Percentiles rank a stretch among this genome's conserved stretches.
Conservation (phyloP, 2,113 vertebrate species). For the Lonchura striata region DNA sequence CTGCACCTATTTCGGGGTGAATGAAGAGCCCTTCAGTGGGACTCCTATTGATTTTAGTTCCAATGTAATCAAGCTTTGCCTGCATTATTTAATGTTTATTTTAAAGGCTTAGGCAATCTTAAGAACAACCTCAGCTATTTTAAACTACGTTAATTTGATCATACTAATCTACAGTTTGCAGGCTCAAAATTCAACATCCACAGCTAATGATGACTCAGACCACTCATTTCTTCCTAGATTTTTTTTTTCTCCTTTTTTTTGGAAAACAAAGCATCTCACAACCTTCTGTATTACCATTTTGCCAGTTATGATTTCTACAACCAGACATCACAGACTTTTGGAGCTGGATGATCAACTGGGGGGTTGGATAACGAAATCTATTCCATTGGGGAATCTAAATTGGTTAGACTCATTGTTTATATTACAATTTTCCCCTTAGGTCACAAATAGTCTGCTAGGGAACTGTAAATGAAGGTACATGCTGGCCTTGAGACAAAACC, state of each 20-base stretch:
- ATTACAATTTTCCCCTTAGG: background rate
- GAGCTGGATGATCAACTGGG: background rate
- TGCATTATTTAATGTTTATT: background rate
- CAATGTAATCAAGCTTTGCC: background rate
- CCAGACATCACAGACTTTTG: background rate
- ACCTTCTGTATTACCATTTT: background rate
- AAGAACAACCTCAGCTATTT: conserved; percentile 12
- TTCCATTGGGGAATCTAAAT: background rate
- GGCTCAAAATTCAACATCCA: conserved; percentile 14
- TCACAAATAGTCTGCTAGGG: background rate
- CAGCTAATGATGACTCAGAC: conserved; percentile 13
- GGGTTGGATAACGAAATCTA: background rate
- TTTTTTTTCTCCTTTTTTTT: background rate
- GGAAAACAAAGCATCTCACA: background rate
- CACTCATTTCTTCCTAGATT: background rate
- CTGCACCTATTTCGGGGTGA: background rate
- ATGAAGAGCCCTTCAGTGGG: background rate
- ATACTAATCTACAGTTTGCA: background rate
- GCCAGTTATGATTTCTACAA: background rate
- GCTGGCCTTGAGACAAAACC: conserved; percentile 36
- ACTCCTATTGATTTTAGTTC: background rate
- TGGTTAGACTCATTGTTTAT: background rate
- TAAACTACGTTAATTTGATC: background rate
- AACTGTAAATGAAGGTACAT: background rate
- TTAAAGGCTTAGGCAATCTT: background rate